A percentile compares a stretch with the other conserved stretches of the same genome.
phyloP scores from a whole-genome alignment of 1,140 invertebrate species.

The Cepaea nemoralis region DNA sequence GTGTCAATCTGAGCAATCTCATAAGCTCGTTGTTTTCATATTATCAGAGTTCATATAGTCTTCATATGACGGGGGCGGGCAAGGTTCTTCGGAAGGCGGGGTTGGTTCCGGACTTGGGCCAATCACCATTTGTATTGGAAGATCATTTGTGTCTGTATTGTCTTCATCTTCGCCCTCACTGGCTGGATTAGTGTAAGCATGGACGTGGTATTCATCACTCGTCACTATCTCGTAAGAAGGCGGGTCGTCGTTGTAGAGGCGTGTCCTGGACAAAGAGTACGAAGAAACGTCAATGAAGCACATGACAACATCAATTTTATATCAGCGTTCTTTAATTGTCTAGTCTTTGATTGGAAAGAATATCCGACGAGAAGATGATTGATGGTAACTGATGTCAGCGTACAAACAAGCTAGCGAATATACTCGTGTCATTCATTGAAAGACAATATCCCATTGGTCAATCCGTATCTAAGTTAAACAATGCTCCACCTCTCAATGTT shows the following conservation, averaged over 20 bases:
- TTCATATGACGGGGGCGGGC: conserved; percentile 32
- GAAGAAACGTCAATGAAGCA: no score
- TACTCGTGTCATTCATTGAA: no score
- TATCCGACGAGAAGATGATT: no score
- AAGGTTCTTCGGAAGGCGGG: conserved; percentile 1
- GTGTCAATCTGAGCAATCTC: no score
- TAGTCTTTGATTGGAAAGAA: no score
- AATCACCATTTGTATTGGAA: conserved; percentile 22
- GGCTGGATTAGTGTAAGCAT: conserved; percentile 39
- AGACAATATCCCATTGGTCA: no score
- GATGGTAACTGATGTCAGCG: no score
- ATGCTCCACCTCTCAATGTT: no score
- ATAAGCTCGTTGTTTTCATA: conserved; percentile 39
- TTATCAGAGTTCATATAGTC: conserved; percentile 35
- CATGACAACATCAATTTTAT: no score
- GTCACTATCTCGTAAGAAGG: conserved; percentile 51
- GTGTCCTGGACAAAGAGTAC: conserved; percentile 26
- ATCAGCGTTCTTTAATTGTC: no score
- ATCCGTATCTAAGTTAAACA: no score
- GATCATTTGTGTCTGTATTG: background rate
- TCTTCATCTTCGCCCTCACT: conserved; percentile 20
- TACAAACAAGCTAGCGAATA: no score
- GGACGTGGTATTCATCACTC: conserved; percentile 42
- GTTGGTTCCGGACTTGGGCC: background rate
- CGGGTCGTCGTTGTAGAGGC: conserved; percentile 49